Conservation (phyloP, 2,113 vertebrate genomes). For the Megalops atlanticus region DNA sequence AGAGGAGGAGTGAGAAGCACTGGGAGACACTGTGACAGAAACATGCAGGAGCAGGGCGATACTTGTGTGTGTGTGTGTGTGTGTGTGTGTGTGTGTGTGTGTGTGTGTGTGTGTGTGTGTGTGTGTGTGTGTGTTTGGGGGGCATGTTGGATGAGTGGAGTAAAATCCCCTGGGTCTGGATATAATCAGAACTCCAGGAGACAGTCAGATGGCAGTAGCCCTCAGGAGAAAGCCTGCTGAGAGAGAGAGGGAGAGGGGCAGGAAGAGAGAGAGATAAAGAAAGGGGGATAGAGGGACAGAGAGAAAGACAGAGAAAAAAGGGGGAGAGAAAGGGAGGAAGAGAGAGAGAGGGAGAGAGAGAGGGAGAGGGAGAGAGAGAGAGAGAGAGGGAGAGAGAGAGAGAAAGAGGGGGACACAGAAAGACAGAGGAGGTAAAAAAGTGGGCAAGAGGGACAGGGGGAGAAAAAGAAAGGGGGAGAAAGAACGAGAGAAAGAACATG, state of each 20-base stretch:
- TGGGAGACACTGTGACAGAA: background rate
- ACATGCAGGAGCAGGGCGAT: background rate
- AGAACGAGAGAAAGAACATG: too few relatives aligned
- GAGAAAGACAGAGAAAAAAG: too few relatives aligned
- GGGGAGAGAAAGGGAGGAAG: too few relatives aligned
- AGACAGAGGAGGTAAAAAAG: too few relatives aligned
- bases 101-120: background rate
- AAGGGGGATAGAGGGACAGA: background rate
- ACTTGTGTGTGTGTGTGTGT: background rate
- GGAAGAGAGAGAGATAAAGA: constrained; percentile 30
- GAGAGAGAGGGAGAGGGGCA: constrained; percentile 63
- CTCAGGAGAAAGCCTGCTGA: constrained; percentile 23
- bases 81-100: background rate
- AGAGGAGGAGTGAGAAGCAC: background rate
- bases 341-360: background rate
- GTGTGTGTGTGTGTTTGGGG: background rate
- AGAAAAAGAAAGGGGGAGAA: too few relatives aligned
- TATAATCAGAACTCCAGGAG: constrained; percentile 20
- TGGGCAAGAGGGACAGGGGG: too few relatives aligned
- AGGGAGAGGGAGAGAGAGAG: background rate
- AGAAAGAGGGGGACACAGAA: too few relatives aligned
- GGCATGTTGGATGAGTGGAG: background rate
- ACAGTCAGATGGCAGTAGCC: constrained; percentile 16
- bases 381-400: too few relatives aligned
- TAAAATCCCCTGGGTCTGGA: constrained; percentile 19